A percentile compares a stretch with the other conserved stretches of the same genome.
Evolutionary conservation across 2,797 vertebrate species (phyloP).

Genomic region (Rhabdophis nuchalis): DNA sequence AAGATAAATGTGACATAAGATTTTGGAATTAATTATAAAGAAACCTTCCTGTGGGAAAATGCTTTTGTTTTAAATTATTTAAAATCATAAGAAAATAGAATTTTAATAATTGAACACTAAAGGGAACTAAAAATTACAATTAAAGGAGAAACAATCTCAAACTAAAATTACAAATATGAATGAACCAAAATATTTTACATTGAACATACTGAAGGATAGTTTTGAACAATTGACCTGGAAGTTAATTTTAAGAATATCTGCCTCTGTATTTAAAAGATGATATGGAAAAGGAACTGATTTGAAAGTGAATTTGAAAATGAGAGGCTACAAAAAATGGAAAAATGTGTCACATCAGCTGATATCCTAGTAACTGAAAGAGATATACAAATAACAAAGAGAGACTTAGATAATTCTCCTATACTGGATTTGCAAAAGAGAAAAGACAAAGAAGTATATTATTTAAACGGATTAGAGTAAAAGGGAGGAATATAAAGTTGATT

Average conservation of each 20-base stretch:
- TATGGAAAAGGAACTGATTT: background rate
- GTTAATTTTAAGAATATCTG: background rate
- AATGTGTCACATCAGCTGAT: background rate
- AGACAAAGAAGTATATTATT: background rate
- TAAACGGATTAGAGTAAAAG: background rate
- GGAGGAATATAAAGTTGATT: background rate
- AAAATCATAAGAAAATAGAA: background rate
- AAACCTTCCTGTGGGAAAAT: background rate
- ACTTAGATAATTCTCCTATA: background rate
- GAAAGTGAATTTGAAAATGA: background rate
- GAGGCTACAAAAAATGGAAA: background rate
- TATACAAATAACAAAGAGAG: background rate
- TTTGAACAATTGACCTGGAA: background rate
- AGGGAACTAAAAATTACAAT: background rate
- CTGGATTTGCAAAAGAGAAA: background rate
- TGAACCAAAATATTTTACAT: background rate
- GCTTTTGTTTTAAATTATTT: background rate
- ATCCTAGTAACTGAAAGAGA: background rate
- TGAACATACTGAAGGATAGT: background rate
- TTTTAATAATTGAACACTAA: background rate
- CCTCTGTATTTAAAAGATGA: background rate
- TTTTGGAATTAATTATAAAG: background rate
- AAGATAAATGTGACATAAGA: background rate
- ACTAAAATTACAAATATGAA: background rate
- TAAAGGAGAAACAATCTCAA: background rate